These are phyloP conservation scores for Naja naja DNA, from an alignment of 2,113 vertebrate species.

Conservation along the genomic window DNA sequence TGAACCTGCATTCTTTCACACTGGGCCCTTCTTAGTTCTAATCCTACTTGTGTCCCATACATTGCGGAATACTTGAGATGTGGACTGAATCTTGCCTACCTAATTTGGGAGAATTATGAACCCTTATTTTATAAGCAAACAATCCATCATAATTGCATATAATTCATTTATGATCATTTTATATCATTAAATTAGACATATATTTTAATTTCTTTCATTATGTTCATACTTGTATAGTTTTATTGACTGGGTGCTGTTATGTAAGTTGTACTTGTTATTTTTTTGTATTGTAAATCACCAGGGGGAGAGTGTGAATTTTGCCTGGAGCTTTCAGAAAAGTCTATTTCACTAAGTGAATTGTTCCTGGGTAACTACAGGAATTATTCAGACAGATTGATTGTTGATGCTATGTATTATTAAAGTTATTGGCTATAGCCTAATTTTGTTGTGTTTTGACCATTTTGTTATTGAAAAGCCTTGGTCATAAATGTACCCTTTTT, in stretches of 20 bases:
- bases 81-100: neutral
- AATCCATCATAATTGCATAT: neutral
- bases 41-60: neutral
- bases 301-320: neutral
- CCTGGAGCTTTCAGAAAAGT: neutral
- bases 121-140: neutral
- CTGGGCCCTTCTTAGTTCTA: neutral
- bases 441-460: neutral
- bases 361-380: neutral
- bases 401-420: neutral
- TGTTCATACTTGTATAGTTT: neutral
- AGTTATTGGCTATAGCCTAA: neutral
- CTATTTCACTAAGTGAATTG: neutral
- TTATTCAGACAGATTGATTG: neutral
- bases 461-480: neutral
- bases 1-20: neutral
- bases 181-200: neutral
- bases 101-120: neutral
- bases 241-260: neutral
- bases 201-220: neutral
- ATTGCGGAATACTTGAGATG: neutral
- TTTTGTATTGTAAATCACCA: neutral
- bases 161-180: neutral
- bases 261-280: neutral
- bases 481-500: neutral